Conservation (phyloP, 2,888 invertebrate genomes). For the Andrena bicolor region DNA sequence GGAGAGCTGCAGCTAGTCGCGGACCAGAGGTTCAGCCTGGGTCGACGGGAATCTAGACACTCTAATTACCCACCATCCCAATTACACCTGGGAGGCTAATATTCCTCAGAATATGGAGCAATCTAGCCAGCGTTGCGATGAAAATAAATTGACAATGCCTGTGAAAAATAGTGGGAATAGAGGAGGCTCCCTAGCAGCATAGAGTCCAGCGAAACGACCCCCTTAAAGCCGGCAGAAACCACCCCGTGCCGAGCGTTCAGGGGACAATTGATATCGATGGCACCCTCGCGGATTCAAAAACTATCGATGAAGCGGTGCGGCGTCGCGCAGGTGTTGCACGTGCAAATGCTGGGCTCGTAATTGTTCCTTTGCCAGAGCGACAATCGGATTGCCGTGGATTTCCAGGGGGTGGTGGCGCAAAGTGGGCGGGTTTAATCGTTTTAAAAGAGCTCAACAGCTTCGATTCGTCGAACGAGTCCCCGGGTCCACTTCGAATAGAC, state of each 20-base stretch:
- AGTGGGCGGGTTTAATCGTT: conserved; percentile 48
- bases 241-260: background rate
- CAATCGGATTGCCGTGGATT: conserved; percentile 57
- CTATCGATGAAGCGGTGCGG: background rate
- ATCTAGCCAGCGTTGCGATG: too few species aligned
- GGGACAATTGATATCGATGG: conserved; percentile 20
- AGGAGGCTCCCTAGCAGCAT: too few species aligned
- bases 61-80: background rate
- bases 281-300: conserved; percentile 9
- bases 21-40: background rate
- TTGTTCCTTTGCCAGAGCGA: conserved; percentile 39
- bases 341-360: conserved; percentile 12
- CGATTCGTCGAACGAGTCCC: conserved; percentile 42
- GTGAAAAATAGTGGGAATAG: too few species aligned
- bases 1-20: background rate
- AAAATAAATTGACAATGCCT: too few species aligned
- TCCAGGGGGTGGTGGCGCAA: conserved; percentile 4
- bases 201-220: too few species aligned
- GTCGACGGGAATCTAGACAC: background rate
- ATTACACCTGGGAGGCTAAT: background rate
- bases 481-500: conserved; percentile 21
- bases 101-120: too few species aligned
- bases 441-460: conserved; percentile 51
- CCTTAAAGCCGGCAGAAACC: too few species aligned
- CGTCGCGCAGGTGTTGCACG: conserved; percentile 5